Conservation (phyloP, 1,140 invertebrate genomes). For the Lordiphosa collinella region DNA sequence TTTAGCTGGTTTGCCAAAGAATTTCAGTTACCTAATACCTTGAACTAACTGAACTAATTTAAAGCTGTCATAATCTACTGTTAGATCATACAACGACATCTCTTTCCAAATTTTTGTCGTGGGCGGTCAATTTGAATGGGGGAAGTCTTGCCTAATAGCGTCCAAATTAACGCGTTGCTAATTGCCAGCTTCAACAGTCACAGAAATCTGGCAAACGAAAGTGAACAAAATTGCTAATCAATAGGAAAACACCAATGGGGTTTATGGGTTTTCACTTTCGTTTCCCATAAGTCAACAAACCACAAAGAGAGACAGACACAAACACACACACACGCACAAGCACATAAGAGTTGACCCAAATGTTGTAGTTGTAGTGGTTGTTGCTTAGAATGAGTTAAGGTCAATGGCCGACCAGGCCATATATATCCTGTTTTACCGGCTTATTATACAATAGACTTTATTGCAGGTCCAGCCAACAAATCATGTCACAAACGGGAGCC, state of each 20-base stretch:
- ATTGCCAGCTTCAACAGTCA: no score
- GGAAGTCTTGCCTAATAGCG: no score
- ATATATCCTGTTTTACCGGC: constrained; percentile 63
- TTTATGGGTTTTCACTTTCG: constrained; percentile 6
- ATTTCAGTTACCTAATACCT: no score
- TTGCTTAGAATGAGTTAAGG: neutral
- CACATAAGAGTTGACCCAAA: neutral
- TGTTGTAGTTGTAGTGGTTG: neutral
- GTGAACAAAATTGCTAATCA: constrained; percentile 7
- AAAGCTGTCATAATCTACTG: no score
- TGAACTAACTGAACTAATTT: no score
- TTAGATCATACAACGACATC: no score
- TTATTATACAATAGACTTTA: constrained; percentile 60
- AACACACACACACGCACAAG: neutral
- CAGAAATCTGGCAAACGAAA: no score
- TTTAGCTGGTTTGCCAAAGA: no score
- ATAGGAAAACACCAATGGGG: constrained; percentile 1
- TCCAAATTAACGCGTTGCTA: no score
- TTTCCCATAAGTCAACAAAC: neutral
- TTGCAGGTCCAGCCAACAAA: constrained; percentile 40
- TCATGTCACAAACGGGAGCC: constrained; percentile 16
- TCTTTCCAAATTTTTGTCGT: no score
- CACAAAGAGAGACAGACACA: neutral
- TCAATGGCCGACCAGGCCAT: constrained; percentile 42
- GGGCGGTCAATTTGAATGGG: no score